Evolutionary conservation across 2,888 invertebrate species (phyloP).

Genomic region (Drosophila diplacantha): DNA sequence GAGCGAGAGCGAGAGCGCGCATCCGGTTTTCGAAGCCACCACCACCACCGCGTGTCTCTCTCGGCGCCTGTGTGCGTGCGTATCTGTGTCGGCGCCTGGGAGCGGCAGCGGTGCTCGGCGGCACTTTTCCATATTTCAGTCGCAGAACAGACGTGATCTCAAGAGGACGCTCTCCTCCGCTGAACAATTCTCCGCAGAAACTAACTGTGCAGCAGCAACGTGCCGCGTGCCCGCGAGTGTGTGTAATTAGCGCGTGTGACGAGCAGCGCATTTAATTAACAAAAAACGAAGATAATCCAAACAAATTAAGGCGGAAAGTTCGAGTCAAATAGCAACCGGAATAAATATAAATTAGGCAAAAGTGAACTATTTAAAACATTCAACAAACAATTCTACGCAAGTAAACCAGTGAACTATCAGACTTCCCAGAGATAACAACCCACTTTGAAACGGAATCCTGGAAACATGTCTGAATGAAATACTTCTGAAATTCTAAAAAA

Average conservation of each 20-base stretch:
- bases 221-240: constrained; percentile 48
- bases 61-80: constrained; percentile 33
- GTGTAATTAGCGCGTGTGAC: constrained; percentile 49
- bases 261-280: constrained; percentile 71
- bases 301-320: constrained; percentile 66
- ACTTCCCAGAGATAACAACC: neutral
- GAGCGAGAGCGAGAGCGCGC: constrained; percentile 26
- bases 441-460: neutral
- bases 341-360: neutral
- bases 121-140: constrained; percentile 66
- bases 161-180: constrained; percentile 71
- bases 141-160: constrained; percentile 78
- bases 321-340: constrained; percentile 17
- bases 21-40: constrained; percentile 55
- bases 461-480: neutral
- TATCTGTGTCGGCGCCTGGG: constrained; percentile 33
- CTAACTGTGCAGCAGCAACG: constrained; percentile 18
- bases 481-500: neutral
- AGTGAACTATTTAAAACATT: constrained; percentile 5
- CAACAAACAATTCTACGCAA: neutral
- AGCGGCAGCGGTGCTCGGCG: constrained; percentile 38
- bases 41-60: constrained; percentile 29
- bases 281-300: constrained; percentile 61
- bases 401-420: neutral
- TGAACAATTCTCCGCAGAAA: constrained; percentile 19